Base-by-base conservation (phyloP, 2,797 vertebrate genomes). In the Galago senegalensis region DNA sequence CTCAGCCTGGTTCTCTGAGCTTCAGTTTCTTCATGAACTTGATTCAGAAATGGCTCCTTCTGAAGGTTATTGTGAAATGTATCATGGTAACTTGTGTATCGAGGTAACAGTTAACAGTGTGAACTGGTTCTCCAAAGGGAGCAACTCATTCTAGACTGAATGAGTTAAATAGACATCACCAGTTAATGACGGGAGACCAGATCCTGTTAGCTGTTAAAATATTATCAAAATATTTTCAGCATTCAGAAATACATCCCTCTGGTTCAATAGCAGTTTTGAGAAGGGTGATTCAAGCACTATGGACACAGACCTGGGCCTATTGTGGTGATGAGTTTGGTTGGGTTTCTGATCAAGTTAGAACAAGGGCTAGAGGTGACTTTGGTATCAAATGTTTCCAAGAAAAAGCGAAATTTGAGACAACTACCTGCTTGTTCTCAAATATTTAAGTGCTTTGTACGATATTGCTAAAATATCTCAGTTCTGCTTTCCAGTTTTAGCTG, bases 351-450 rank as follows among this genome's bases (percentile, higher is more conserved):
- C 14, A 89, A 80, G n/a, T 49, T 34, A 70, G 16, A 49, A 4
- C 14, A 87, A 90, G 3, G 21, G 16, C 31, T 53, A 25, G 67
- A 53, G 23, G 10, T 23, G 79, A 73, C 27, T 73, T 67, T 14
- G 49, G 29, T 25, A 65, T 13, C 5, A 43, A 43, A 46, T 40
- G 1, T 70, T 77, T 91, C 3, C 7, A 61, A 58, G 37, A 37
- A 84, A 95, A 76, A 67, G 7, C 43, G 49, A 56, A 96, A 63
- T 18, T 46, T 69, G 21, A 37, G 34, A 46, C n/a, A 94, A 58
- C 49, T 58, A 34, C 9, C 23, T 46, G 61, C 2, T 31, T 92
- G 25, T 56, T 67, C 87, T 31, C 37, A 77, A 87, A 92, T 40
- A 76, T 12, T 80, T 18, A 61, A 17, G 12, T 21, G 16, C 2